Evolutionary conservation across 1,140 invertebrate species (phyloP).

Genomic region (Macrosteles quadrilineatus): DNA sequence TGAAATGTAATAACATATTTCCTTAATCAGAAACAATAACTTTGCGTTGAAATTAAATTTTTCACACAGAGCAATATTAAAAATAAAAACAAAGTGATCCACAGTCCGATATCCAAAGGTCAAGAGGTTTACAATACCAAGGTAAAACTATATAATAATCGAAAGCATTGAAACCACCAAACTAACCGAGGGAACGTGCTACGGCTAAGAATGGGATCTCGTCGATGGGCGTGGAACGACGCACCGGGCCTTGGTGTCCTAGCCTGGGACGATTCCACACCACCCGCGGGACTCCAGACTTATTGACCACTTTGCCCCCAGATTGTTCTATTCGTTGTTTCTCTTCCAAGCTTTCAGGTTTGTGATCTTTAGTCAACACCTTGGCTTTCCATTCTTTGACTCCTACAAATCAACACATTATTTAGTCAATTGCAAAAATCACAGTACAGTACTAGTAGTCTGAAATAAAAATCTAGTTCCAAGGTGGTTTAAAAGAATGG

Average conservation of each 20-base stretch:
- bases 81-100: too few species aligned
- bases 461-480: too few species aligned
- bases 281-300: constrained; percentile 91
- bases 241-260: constrained; percentile 77
- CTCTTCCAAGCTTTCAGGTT: constrained; percentile 89
- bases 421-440: constrained; percentile 41
- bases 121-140: too few species aligned
- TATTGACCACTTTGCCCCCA: constrained; percentile 81
- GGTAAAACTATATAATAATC: too few species aligned
- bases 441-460: too few species aligned
- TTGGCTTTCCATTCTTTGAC: constrained; percentile 74
- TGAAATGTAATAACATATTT: too few species aligned
- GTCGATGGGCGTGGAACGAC: constrained; percentile 83
- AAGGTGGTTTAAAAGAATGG: too few species aligned
- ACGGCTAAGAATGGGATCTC: constrained; percentile 97
- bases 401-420: constrained; percentile 52
- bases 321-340: constrained; percentile 76
- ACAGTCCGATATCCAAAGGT: too few species aligned
- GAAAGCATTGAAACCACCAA: too few species aligned
- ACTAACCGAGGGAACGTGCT: constrained; percentile 81
- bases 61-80: too few species aligned
- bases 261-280: constrained; percentile 93
- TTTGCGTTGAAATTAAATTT: too few species aligned
- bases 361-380: constrained; percentile 88
- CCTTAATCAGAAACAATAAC: too few species aligned